Evolutionary conservation across 2,113 vertebrate species (phyloP), one percentile per base, ranked within the genome.

Genomic region (Alligator mississippiensis): DNA sequence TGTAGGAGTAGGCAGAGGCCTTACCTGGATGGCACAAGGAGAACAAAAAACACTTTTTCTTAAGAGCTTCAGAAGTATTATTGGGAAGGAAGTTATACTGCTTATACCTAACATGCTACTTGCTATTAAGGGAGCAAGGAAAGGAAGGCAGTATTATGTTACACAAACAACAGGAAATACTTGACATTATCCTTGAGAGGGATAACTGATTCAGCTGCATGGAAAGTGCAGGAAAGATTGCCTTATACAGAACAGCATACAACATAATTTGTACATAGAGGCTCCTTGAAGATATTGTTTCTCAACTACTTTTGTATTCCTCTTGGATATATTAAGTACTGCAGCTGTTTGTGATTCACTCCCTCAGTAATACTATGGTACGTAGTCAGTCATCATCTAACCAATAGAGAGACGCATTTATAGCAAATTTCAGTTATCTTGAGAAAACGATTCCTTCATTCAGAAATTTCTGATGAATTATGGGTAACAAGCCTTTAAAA

Each of bases 11-110:
- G 70, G 70, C 47, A 38, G 18, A 74, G 70, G 21, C 34, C 21
- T 74, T 24, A 47, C 38, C 34, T 15, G 21, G 21, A 74, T 47
- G 38, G 21, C 47, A 74, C 70, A 74, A 74, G 34, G 70, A 12
- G 21, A 74, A 25, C 30, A 74, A 10, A 30, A 74, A 74, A 38
- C 25, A 22, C 47, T 25, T 74, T 19, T 74, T 74, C 70, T 74
- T 74, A 76, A 90, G 70, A 34, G 16, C 9, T 54, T 72, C 70
- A 75, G 59, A 75, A 90, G 77, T 57, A 5, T n/a, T 90, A 77
- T 84, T 77, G 84, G 83, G 83, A 80, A 34, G 59, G 9, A 80
- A 75, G 70, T 64, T 81, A 64, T 27, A 34, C 17, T n/a, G 38
- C 34, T 77, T 28, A 18, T 58, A 47, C 4, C 60, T 28, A 77